Percentiles rank a stretch among this genome's conserved stretches.
phyloP scores from a whole-genome alignment of 92 coral and sea anemone genomes.

The Siderastrea radians region DNA sequence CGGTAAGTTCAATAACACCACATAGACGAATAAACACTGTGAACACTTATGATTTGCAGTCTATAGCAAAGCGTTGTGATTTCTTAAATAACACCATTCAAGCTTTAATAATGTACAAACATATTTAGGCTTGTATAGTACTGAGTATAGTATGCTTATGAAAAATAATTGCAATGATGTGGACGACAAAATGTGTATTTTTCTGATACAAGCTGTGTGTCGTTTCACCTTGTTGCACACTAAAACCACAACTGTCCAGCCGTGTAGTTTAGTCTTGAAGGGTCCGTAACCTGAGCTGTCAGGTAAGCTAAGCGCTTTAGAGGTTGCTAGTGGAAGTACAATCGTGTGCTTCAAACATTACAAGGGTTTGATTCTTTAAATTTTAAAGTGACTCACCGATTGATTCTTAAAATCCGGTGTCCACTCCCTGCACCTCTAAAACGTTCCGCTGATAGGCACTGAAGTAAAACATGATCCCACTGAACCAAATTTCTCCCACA shows the following conservation, averaged over 20 bases:
- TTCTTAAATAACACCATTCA: neutral
- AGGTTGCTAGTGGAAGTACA: too few species aligned
- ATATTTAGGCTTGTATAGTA: neutral
- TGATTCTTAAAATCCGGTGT: neutral
- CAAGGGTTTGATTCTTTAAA: neutral
- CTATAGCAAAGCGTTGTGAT: too few species aligned
- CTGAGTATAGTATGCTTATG: too few species aligned
- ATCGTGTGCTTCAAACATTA: neutral
- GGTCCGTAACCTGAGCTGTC: too few species aligned
- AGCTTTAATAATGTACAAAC: neutral
- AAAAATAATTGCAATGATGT: neutral
- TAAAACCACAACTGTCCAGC: too few species aligned
- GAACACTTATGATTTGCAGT: too few species aligned
- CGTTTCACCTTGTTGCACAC: too few species aligned
- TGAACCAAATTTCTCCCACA: neutral
- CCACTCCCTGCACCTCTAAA: neutral
- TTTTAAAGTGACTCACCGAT: constrained; percentile 17
- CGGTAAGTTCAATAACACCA: neutral
- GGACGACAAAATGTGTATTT: neutral
- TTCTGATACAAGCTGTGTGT: neutral
- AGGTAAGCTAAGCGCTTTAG: too few species aligned
- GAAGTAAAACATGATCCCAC: constrained; percentile 18
- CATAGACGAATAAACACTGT: neutral
- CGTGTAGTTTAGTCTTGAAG: too few species aligned
- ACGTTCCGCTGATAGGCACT: neutral